Percentiles rank a stretch among this genome's conserved stretches.
Evolutionary conservation across 1,140 invertebrate genomes (phyloP).

Genomic region (Propsilocerus akamusi): DNA sequence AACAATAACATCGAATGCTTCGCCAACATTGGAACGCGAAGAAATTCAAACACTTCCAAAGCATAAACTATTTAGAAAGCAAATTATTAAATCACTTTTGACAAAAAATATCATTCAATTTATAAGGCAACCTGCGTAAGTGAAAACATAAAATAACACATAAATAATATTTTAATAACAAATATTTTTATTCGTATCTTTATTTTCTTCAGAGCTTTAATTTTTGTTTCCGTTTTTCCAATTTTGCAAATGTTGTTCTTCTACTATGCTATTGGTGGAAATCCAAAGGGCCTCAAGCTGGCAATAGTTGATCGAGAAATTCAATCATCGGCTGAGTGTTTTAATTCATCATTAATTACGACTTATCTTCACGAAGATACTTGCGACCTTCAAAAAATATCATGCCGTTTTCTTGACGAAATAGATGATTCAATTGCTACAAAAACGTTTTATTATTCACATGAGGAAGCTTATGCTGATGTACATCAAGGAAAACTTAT

Average conservation of each 20-base stretch:
- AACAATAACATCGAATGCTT: not conserved
- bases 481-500: slow-evolving; percentile 40
- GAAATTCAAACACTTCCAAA: not conserved
- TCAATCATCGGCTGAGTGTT: slow-evolving; percentile 16
- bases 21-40: not conserved
- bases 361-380: slow-evolving; percentile 18
- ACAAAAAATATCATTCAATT: slow-evolving; percentile 45
- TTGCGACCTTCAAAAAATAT: slow-evolving; percentile 24
- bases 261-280: slow-evolving; percentile 58
- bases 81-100: slow-evolving; percentile 21
- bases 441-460: slow-evolving; percentile 16
- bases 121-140: slow-evolving; percentile 42
- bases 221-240: no score
- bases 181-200: no score
- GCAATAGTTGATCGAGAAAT: slow-evolving; percentile 61
- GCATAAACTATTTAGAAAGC: slow-evolving; percentile 19
- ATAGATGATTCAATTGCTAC: slow-evolving; percentile 22
- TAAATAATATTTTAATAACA: no score
- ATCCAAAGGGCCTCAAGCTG: slow-evolving; percentile 48
- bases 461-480: slow-evolving; percentile 34
- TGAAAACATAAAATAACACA: not conserved
- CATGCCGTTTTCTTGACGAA: slow-evolving; percentile 27
- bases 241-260: slow-evolving; percentile 62
- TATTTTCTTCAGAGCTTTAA: not conserved
- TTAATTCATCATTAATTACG: slow-evolving; percentile 13